Evolutionary conservation across 2,797 vertebrate species (phyloP), one percentile per base, ranked within the genome.

Genomic region (Tamandua tetradactyla): DNA sequence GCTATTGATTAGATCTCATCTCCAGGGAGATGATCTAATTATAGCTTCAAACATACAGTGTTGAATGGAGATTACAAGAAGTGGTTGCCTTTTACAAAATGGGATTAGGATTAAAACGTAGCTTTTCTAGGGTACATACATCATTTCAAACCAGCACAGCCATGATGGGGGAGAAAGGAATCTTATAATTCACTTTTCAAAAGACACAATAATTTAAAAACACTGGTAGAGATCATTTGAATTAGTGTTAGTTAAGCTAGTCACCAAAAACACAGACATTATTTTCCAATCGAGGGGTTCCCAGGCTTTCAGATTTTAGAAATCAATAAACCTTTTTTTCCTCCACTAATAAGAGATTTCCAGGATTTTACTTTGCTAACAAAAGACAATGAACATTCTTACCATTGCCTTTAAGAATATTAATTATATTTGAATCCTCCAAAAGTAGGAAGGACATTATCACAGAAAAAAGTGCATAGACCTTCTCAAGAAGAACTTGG

Each of bases 291-390:
- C 74, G 62, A 88, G 25, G 78, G 9, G 11, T 32, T 95, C 35
- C 17, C 49, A 80, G 66, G 71, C 76, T 90, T 94, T 78, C 20
- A 52, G 57, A 79, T 66, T 93, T 86, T 82, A 76, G 9, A 86
- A 44, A 74, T 9, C 32, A 72, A 30, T 75, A 87, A 89, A 78
- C 9, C 59, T 61, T 85, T 66, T 37, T 79, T 86, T 82, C 59
- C 20, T 42, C 17, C 27, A 62, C 22, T 80, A 93, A 74, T 64
- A 74, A 82, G 85, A 44, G 61, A 49, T n/a, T 88, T 91, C 27
- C 57, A 80, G n/a, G n/a, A 84, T 83, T 96, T 87, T 59, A 57
- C 59, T 69, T 92, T 89, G n/a, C 62, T 64, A 87, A 57, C 42
- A 42, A 52, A 78, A 10, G 12, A 18, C 35, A 80, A 42, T 52